phyloP scores from a whole-genome alignment of 2,113 vertebrate genomes.

The Haemorhous mexicanus region DNA sequence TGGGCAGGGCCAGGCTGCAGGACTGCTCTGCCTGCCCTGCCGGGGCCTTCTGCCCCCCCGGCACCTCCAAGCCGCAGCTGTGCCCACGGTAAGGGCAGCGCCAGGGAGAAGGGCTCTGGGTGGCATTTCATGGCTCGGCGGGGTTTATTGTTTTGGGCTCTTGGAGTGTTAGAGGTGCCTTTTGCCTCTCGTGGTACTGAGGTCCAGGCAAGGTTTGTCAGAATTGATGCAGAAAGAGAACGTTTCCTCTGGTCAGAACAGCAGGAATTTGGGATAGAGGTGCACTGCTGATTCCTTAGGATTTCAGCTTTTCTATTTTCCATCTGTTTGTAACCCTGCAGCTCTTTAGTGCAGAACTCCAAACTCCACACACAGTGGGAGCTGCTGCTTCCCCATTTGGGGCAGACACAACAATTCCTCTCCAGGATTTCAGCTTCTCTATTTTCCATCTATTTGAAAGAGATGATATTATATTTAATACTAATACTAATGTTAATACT shows the following conservation, averaged over 20 bases:
- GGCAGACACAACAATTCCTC: too few relatives aligned
- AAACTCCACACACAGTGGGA: too few relatives aligned
- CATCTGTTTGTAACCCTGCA: too few relatives aligned
- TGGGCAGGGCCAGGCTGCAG: conserved; percentile 72
- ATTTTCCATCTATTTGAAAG: too few relatives aligned
- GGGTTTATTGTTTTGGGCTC: neutral
- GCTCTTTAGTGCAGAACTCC: too few relatives aligned
- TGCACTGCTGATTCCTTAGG: neutral
- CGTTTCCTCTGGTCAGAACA: neutral
- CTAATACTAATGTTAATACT: too few relatives aligned
- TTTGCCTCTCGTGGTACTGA: neutral
- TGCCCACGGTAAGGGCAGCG: conserved; percentile 79
- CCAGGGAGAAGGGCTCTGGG: fast-evolving
- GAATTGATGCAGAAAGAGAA: neutral
- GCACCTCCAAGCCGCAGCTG: conserved; percentile 81
- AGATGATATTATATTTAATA: too few relatives aligned
- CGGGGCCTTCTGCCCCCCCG: conserved; percentile 81
- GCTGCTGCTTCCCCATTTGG: too few relatives aligned
- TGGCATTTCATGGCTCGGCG: neutral
- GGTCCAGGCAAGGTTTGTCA: neutral
- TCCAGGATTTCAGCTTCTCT: too few relatives aligned
- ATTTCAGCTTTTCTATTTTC: neutral
- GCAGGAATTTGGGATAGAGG: neutral
- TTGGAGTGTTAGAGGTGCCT: too few relatives aligned
- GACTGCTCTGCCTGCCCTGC: conserved; percentile 82